These are phyloP conservation scores for Diaprepes abbreviatus DNA, from an alignment of 2,888 invertebrate genomes.

Conservation along the genomic window DNA sequence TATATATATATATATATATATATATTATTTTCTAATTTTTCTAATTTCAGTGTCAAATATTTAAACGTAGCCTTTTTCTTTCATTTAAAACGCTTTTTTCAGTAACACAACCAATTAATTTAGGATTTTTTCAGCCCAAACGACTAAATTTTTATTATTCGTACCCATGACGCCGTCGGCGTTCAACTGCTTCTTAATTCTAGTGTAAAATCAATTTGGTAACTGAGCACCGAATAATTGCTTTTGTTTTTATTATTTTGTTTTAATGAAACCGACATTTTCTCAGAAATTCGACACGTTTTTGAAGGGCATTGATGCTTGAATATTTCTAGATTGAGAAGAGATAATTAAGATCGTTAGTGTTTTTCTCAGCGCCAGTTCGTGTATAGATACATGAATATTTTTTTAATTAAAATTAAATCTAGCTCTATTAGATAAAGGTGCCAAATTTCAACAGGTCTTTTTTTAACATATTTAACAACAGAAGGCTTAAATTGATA, in stretches of 20 bases:
- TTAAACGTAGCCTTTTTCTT: too few relatives aligned
- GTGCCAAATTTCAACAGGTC: too few relatives aligned
- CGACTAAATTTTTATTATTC: slow-evolving; percentile 36
- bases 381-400: too few relatives aligned
- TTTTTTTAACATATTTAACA: too few relatives aligned
- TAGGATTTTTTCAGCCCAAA: slow-evolving; percentile 20
- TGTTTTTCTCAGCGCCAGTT: too few relatives aligned
- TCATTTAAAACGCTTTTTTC: too few relatives aligned
- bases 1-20: too few relatives aligned
- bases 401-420: too few relatives aligned
- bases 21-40: too few relatives aligned
- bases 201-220: slow-evolving; percentile 42
- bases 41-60: too few relatives aligned
- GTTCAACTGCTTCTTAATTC: slow-evolving; percentile 34
- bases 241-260: slow-evolving; percentile 34
- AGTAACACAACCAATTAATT: background rate
- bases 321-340: background rate
- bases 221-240: slow-evolving; percentile 44
- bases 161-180: slow-evolving; percentile 36
- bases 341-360: background rate
- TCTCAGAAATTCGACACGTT: slow-evolving; percentile 1
- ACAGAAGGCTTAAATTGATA: too few relatives aligned
- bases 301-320: background rate
- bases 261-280: slow-evolving; percentile 3
- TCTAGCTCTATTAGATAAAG: too few relatives aligned